Conservation (phyloP, 2,888 invertebrate species). For the Hedychridium roseum region DNA sequence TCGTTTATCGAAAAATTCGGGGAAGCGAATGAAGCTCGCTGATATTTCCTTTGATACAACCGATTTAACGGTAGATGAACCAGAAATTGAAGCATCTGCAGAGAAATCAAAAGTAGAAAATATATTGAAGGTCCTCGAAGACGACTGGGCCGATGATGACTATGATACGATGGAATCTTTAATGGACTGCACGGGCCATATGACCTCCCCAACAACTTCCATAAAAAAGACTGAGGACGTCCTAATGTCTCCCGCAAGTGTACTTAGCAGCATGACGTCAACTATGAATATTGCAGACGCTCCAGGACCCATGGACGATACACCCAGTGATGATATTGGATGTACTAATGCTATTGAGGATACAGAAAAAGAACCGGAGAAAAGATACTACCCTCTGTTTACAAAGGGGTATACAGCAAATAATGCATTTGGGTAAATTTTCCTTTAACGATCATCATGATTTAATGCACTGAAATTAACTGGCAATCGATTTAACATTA, state of each 20-base stretch:
- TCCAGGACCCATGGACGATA: slow-evolving; percentile 27
- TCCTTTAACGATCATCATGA: not conserved
- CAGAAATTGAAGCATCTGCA: slow-evolving; percentile 44
- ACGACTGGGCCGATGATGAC: slow-evolving; percentile 60
- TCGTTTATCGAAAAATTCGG: slow-evolving; percentile 10
- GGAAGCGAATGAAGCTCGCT: slow-evolving; percentile 35
- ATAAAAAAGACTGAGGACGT: slow-evolving; percentile 32
- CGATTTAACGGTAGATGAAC: slow-evolving; percentile 58
- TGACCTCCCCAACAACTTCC: slow-evolving; percentile 38
- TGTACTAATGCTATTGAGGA: slow-evolving; percentile 26
- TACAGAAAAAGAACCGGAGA: slow-evolving; percentile 11
- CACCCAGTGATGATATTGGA: slow-evolving; percentile 27
- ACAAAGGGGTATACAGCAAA: slow-evolving; percentile 43
- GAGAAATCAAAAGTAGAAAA: slow-evolving; percentile 49
- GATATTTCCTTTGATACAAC: slow-evolving; percentile 50
- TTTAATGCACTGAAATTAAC: not conserved
- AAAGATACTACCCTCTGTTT: slow-evolving; percentile 55
- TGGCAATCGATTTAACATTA: not conserved
- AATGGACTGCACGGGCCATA: slow-evolving; percentile 6
- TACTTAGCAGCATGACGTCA: slow-evolving; percentile 66
- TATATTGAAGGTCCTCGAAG: slow-evolving; percentile 58
- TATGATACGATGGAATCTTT: slow-evolving; percentile 46
- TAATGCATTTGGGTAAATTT: slow-evolving; percentile 39
- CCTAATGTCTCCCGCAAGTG: slow-evolving; percentile 65
- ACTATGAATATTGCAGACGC: slow-evolving; percentile 65